Conservation (phyloP, 2,888 invertebrate species). For the Tribolium freemani region DNA sequence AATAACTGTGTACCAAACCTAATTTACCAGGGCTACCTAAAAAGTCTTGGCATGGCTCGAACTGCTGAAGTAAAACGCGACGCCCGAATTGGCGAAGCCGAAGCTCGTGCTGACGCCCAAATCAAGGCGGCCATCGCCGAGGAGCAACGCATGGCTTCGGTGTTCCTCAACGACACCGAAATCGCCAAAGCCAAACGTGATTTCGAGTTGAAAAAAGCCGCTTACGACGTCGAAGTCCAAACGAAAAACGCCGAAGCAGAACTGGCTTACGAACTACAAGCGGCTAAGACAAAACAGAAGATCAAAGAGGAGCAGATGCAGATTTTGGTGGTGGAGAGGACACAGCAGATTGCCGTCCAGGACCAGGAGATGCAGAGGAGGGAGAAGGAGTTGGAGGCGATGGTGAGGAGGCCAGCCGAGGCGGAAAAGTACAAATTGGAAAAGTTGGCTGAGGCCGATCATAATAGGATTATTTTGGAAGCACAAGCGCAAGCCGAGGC, state of each 20-base stretch:
- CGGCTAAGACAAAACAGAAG: conserved; percentile 94
- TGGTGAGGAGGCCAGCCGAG: conserved; percentile 93
- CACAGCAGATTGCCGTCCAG: conserved; percentile 93
- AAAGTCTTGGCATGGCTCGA: conserved; percentile 94
- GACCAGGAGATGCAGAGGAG: conserved; percentile 95
- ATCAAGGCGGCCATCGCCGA: conserved; percentile 97
- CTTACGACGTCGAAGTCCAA: conserved; percentile 97
- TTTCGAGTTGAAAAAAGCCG: conserved; percentile 96
- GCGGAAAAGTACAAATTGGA: conserved; percentile 93
- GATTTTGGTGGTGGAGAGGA: conserved; percentile 74
- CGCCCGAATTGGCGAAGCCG: conserved; percentile 97
- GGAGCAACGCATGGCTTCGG: conserved; percentile 94
- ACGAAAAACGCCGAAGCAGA: conserved; percentile 95
- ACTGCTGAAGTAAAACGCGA: conserved; percentile 96
- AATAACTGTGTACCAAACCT: neutral
- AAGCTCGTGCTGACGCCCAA: conserved; percentile 91
- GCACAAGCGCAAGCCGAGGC: conserved; percentile 97
- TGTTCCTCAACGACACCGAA: conserved; percentile 95
- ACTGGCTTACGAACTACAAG: conserved; percentile 93
- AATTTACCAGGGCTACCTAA: conserved; percentile 83
- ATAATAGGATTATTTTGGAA: conserved; percentile 89
- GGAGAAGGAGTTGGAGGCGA: conserved; percentile 94
- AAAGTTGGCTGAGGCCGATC: conserved; percentile 94
- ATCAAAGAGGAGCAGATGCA: conserved; percentile 97
- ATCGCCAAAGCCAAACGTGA: conserved; percentile 97